Evolutionary conservation across 2,113 vertebrate genomes (phyloP).

Genomic region (Mustelus asterias): DNA sequence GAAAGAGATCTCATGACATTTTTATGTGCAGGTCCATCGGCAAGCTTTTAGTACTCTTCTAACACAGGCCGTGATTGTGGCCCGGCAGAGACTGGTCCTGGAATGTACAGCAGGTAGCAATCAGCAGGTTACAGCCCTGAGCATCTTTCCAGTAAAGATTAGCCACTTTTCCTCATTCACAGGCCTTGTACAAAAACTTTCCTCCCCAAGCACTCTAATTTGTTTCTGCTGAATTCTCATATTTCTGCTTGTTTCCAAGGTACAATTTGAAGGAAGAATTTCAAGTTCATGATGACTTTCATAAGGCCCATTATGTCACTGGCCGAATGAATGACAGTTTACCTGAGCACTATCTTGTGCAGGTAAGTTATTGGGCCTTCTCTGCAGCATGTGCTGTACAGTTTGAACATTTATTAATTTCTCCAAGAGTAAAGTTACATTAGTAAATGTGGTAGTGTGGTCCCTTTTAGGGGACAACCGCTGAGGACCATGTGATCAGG

Average conservation of each 20-base stretch:
- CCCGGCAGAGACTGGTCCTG: not conserved
- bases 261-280: conserved; percentile 31
- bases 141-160: not conserved
- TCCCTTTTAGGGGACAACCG: not conserved
- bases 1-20: not conserved
- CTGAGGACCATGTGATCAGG: too few relatives aligned
- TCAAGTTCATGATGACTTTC: conserved; percentile 35
- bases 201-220: not conserved
- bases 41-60: not conserved
- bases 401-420: not conserved
- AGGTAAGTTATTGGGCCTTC: not conserved
- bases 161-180: not conserved
- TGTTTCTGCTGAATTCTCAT: not conserved
- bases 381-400: not conserved
- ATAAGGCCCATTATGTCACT: conserved; percentile 16
- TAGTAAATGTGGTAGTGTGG: not conserved
- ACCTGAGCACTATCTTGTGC: conserved; percentile 31
- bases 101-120: not conserved
- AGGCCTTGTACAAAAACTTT: not conserved
- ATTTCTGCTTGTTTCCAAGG: not conserved
- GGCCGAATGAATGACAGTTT: conserved; percentile 16
- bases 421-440: not conserved
- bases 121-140: not conserved
- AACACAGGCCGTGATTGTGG: not conserved
- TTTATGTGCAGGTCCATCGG: not conserved